Base-by-base conservation (phyloP, 2,888 invertebrate genomes). In the Endotricha flammealis region DNA sequence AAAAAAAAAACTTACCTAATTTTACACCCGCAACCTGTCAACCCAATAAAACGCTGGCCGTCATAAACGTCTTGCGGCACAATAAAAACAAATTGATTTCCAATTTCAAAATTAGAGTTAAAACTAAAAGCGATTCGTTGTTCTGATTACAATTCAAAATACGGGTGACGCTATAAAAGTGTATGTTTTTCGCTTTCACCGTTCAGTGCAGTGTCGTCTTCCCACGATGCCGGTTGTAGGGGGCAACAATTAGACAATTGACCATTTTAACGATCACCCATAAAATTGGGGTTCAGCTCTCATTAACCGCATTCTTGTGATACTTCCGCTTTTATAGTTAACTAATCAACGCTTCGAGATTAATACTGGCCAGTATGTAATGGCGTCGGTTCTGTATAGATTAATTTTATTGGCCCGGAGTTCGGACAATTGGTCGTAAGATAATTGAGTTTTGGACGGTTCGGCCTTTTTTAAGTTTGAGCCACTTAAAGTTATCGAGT, bases 291-390 rank as follows among this genome's bases (percentile, higher is more conserved):
- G 76, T 81, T 79, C 70, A 76, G 76, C 74, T 73, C 80, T 83
- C 83, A 85, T 83, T 85, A 82, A 81, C 83, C 81, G 78, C 85
- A 86, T 86, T 86, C 85, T 72, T 80, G 67, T 77, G 80, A 83
- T 82, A 85, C 82, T 85, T 85, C 85, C 83, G 81, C 80, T 80
- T 85, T 86, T 85, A 86, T 85, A 86, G 85, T 83, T 83, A 78
- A 83, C 82, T 85, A 85, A 85, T 85, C 85, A 85, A 85, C 81
- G 80, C 77, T 66, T 67, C 53, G 68, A 83, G 82, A 82, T 85
- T 83, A 83, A 82, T 85, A 72, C 71, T 70, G 79, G 74, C 71
- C 62, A 64, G 68, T 68, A 68, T 60, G 78, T 83, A 81, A 82
- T 83, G 77, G 83, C 71, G 74, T 78, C 59, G 75, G 76, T 62